Percentiles rank a stretch among this genome's conserved stretches.
These are phyloP conservation scores for Syngnathus floridae DNA, from an alignment of 2,113 vertebrate species.

Conservation along the genomic window DNA sequence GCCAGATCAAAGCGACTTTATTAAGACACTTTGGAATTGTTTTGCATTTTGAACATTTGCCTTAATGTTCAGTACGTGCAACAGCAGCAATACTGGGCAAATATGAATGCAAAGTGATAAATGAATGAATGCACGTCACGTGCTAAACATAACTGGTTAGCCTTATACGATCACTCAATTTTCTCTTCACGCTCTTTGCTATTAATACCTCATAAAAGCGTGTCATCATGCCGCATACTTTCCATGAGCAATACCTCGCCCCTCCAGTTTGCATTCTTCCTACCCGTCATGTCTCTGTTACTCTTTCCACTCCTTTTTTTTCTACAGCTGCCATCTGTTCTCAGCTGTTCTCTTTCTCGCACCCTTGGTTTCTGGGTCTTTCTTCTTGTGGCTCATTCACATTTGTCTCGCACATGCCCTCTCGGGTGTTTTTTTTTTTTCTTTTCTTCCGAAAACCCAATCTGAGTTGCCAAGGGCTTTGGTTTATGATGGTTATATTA, in stretches of 20 bases:
- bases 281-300: not conserved
- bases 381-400: not conserved
- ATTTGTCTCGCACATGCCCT: slow-evolving; percentile 2
- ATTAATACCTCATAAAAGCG: slow-evolving; percentile 56
- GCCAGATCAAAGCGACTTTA: no score
- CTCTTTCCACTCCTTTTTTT: slow-evolving; percentile 5
- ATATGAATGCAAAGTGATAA: no score
- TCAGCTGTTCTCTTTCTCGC: slow-evolving; percentile 6
- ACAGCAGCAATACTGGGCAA: not conserved
- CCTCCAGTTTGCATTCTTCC: slow-evolving; percentile 28
- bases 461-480: slow-evolving; percentile 6
- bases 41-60: not conserved
- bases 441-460: not conserved
- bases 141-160: not conserved
- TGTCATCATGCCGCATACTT: slow-evolving; percentile 54
- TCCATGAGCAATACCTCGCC: slow-evolving; percentile 35
- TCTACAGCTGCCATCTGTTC: not conserved
- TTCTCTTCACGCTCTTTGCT: slow-evolving; percentile 37
- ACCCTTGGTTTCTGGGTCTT: not conserved
- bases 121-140: not conserved
- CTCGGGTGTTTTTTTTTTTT: not conserved
- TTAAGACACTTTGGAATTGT: not conserved
- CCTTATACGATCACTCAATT: not conserved
- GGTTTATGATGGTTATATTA: not conserved
- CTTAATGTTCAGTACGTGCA: not conserved